These are phyloP conservation scores for Cataglyphis altisquamis DNA, from an alignment of 2,888 invertebrate genomes.

Conservation along the genomic window DNA sequence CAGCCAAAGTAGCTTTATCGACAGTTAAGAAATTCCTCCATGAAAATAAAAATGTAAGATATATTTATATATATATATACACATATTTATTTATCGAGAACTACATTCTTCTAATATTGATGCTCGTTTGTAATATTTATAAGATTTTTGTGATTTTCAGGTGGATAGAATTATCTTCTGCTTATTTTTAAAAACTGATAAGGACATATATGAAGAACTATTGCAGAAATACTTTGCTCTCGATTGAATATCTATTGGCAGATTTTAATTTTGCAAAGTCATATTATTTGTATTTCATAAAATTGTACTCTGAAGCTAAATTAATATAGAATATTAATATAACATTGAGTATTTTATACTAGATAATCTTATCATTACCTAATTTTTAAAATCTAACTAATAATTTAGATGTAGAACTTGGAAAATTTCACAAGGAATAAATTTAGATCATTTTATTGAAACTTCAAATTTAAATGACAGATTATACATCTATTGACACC, in stretches of 20 bases:
- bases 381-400: not conserved
- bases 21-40: conserved; percentile 90
- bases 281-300: conserved; percentile 20
- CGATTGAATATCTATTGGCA: conserved; percentile 74
- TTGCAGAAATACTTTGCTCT: conserved; percentile 92
- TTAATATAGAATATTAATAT: conserved; percentile 52
- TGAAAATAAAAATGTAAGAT: conserved; percentile 86
- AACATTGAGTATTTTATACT: not conserved
- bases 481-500: not conserved
- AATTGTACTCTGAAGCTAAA: conserved; percentile 57
- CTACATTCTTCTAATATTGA: conserved; percentile 37
- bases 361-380: not conserved
- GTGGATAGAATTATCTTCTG: conserved; percentile 94
- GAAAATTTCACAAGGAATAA: not conserved
- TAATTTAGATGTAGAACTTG: not conserved
- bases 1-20: conserved; percentile 91
- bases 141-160: conserved; percentile 82
- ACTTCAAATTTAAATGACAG: not conserved
- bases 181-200: conserved; percentile 91
- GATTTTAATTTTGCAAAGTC: not conserved
- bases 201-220: conserved; percentile 90
- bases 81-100: too few species aligned
- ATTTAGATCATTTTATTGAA: not conserved
- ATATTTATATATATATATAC: too few species aligned
- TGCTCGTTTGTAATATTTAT: not conserved